phyloP scores from a whole-genome alignment of 2,113 vertebrate genomes.

The Erinaceus europaeus region DNA sequence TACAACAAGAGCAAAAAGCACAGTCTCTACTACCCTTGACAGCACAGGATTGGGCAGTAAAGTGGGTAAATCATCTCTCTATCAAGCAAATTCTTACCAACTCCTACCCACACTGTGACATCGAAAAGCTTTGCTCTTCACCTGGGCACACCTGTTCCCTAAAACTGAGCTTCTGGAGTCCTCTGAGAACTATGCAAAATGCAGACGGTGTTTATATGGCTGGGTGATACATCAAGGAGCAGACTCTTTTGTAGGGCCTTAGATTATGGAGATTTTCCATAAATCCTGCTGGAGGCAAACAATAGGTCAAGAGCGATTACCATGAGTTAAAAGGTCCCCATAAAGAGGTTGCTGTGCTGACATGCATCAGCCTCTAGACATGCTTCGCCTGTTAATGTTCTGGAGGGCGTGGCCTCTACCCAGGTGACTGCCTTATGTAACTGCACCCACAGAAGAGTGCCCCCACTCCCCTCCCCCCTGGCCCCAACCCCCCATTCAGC shows the following conservation, averaged over 20 bases:
- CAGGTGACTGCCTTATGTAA: not conserved
- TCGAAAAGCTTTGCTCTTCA: not conserved
- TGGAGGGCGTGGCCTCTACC: not conserved
- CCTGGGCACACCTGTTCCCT: not conserved
- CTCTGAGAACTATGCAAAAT: constrained; percentile 62
- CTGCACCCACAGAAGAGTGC: not conserved
- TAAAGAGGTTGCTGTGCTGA: constrained; percentile 59
- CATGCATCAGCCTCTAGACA: constrained; percentile 69
- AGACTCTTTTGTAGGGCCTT: constrained; percentile 59
- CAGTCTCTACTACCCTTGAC: constrained; percentile 46
- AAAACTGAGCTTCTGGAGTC: constrained; percentile 32
- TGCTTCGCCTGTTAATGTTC: constrained; percentile 53
- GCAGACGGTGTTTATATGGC: constrained; percentile 36
- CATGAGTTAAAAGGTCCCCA: constrained; percentile 76
- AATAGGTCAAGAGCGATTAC: constrained; percentile 72
- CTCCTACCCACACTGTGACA: not conserved
- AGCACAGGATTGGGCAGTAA: constrained; percentile 27
- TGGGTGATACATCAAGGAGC: constrained; percentile 28
- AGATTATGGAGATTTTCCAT: constrained; percentile 66
- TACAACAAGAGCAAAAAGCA: constrained; percentile 50
- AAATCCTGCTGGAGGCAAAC: constrained; percentile 68
- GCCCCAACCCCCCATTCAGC: not conserved
- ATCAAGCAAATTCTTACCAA: constrained; percentile 60
- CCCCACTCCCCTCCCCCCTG: not conserved
- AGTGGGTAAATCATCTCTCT: constrained; percentile 60